Conservation (phyloP, 2,113 vertebrate genomes). For the Nycticebus coucang region DNA sequence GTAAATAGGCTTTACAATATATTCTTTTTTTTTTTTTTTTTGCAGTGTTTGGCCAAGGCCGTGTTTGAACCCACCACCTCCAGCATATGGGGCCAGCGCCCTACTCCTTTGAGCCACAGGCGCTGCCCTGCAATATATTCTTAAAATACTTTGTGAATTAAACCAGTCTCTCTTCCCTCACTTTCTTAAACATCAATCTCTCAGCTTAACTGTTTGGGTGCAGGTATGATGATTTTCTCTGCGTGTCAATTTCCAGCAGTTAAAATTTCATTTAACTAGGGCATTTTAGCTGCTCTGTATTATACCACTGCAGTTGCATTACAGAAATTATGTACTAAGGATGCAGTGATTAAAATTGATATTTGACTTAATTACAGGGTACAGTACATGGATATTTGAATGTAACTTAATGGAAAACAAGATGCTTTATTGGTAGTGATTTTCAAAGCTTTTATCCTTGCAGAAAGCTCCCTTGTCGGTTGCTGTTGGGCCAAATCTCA, state of each 20-base stretch:
- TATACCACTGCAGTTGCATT: constrained; percentile 57
- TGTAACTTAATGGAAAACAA: constrained; percentile 66
- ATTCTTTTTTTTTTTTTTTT: background rate
- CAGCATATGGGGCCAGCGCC: too few species aligned
- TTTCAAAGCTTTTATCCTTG: constrained; percentile 56
- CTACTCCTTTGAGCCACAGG: too few species aligned
- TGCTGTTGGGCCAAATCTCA: background rate
- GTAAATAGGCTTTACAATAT: background rate
- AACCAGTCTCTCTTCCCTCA: background rate
- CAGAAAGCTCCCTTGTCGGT: constrained; percentile 40
- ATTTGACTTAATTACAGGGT: constrained; percentile 74
- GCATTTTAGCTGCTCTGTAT: constrained; percentile 39
- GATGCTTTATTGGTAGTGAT: constrained; percentile 53
- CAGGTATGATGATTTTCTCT: constrained; percentile 60
- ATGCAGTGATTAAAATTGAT: constrained; percentile 71
- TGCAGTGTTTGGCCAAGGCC: too few species aligned
- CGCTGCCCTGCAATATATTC: background rate
- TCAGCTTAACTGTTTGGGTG: constrained; percentile 19
- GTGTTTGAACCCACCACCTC: too few species aligned
- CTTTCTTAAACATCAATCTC: constrained; percentile 32
- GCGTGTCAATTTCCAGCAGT: constrained; percentile 42
- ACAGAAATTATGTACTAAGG: constrained; percentile 67
- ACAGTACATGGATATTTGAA: constrained; percentile 65
- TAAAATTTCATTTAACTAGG: constrained; percentile 65
- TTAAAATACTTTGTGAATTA: constrained; percentile 35